Conservation (phyloP, 2,797 vertebrate species). For the Octomys mimax region DNA sequence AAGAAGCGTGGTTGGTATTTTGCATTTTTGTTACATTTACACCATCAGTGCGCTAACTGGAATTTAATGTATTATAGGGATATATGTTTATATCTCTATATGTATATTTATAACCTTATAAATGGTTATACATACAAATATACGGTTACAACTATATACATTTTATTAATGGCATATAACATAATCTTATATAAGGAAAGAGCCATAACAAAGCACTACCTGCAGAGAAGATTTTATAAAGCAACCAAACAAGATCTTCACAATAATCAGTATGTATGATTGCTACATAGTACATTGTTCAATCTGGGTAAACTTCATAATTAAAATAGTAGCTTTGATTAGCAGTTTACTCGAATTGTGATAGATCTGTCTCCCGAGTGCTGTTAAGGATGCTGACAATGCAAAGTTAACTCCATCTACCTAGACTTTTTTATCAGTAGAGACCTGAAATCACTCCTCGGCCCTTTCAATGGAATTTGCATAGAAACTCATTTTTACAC, state of each 20-base stretch:
- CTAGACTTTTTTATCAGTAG: background rate
- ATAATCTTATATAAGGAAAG: background rate
- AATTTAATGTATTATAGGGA: background rate
- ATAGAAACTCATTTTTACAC: background rate
- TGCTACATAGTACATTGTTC: background rate
- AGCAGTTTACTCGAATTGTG: background rate
- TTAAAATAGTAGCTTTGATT: background rate
- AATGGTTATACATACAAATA: background rate
- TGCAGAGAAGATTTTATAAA: background rate
- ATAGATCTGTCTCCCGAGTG: background rate
- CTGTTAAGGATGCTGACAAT: background rate
- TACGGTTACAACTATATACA: background rate
- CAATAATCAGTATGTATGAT: background rate
- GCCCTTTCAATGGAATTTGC: background rate
- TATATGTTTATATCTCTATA: background rate
- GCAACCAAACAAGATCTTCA: background rate
- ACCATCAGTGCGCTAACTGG: background rate
- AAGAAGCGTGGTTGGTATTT: background rate
- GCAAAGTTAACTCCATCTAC: conserved; percentile 1
- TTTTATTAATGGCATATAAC: background rate
- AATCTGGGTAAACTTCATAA: conserved; percentile 11
- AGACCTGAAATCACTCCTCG: background rate
- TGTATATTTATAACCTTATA: background rate
- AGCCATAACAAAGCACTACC: background rate
- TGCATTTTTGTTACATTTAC: background rate